Evolutionary conservation across 2,113 vertebrate species (phyloP), one percentile per base, ranked within the genome.

Genomic region (Polyodon spathula): DNA sequence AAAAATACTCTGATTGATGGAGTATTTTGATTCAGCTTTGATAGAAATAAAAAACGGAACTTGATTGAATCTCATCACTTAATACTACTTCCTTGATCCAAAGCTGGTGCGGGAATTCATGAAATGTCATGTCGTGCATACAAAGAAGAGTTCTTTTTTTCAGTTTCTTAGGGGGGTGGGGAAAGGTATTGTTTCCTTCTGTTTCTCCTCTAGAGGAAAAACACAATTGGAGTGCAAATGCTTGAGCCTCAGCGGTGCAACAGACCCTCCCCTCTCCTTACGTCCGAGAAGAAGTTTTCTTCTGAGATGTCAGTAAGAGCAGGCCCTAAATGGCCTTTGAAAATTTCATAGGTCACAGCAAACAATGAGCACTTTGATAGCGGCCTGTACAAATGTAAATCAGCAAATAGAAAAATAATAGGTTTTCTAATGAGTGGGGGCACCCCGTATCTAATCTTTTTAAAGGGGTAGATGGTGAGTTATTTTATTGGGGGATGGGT

Each of bases 161-260:
- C n/a, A n/a, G n/a, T n/a, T n/a, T n/a, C n/a, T n/a, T n/a, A n/a
- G 15, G 58, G 51, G 55, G 59, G 52, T 41, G 74, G 73, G 78
- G 66, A 75, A 71, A 81, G 71, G 77, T 80, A 73, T 78, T 73
- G 68, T 81, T 81, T 81, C 77, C 82, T 74, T 76, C 77, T 74
- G 77, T 61, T 69, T 72, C 75, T 72, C 72, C 72, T 69, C 73
- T 16, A 66, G 66, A 75, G 75, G 83, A 76, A 43, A 44, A 81
- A 84, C 82, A 85, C 82, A 84, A 87, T 84, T 84, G 80, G 77
- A 81, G 83, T 86, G 82, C 82, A 86, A 84, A 87, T 86, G 80
- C 77, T 64, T 77, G 68, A 70, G 68, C 78, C 77, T 80, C 69
- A 73, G 73, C 75, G 78, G 76, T 79, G 81, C 71, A 77, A 65